phyloP scores from a whole-genome alignment of 2,797 vertebrate species.

The Limnodromus scolopaceus region DNA sequence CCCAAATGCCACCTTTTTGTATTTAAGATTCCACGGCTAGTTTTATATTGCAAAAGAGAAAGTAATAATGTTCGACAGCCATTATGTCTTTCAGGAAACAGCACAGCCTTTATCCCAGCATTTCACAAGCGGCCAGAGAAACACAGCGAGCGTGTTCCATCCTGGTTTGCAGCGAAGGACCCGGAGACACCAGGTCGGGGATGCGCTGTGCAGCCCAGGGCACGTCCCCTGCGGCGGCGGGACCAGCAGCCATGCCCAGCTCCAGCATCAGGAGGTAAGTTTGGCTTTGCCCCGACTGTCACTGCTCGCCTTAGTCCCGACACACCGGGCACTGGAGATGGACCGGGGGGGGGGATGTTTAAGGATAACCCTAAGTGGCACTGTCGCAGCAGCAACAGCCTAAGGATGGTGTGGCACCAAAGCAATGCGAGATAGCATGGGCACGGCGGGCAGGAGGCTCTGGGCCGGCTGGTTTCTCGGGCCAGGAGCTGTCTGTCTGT shows the following conservation, averaged over 20 bases:
- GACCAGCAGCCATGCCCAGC: fast-evolving
- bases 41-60: background rate
- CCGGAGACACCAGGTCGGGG: fast-evolving
- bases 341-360: too few species aligned
- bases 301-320: fast-evolving
- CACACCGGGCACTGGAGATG: fast-evolving
- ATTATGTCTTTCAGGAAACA: fast-evolving
- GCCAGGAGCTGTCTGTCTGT: background rate
- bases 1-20: background rate
- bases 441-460: background rate
- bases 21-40: background rate
- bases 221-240: background rate
- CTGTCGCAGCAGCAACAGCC: fast-evolving
- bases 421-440: background rate
- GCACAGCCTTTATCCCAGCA: background rate
- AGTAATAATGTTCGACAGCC: background rate
- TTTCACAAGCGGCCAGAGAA: fast-evolving
- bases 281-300: background rate
- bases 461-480: background rate
- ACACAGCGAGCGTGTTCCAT: fast-evolving
- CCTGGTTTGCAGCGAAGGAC: fast-evolving
- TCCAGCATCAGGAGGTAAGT: fast-evolving
- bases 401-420: fast-evolving
- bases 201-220: fast-evolving
- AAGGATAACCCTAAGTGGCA: fast-evolving